Percentiles rank a stretch among this genome's conserved stretches.
These are phyloP conservation scores for Clitarchus hookeri DNA, from an alignment of 2,888 invertebrate species.

Conservation along the genomic window DNA sequence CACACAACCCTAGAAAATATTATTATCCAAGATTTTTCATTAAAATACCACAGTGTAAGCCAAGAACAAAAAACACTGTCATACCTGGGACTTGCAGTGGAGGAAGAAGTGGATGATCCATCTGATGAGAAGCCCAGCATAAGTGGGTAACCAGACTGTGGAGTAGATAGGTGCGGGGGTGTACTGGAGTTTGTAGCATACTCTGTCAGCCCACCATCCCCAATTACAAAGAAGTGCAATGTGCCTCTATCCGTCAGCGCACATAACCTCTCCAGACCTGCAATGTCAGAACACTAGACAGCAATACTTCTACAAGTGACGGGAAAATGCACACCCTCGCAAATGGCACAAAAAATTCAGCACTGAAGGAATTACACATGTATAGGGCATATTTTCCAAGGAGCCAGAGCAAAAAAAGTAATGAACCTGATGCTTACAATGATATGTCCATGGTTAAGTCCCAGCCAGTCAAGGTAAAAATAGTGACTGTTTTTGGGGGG, in stretches of 20 bases:
- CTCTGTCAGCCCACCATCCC: slow-evolving; percentile 66
- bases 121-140: slow-evolving; percentile 3
- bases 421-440: too few species aligned
- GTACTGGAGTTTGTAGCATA: background rate
- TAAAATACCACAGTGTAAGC: too few species aligned
- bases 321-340: background rate
- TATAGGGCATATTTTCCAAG: too few species aligned
- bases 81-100: slow-evolving; percentile 26
- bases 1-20: too few species aligned
- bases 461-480: too few species aligned
- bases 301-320: background rate
- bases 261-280: slow-evolving; percentile 81
- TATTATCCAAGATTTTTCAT: too few species aligned
- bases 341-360: too few species aligned
- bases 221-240: slow-evolving; percentile 80
- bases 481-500: too few species aligned
- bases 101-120: background rate
- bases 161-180: background rate
- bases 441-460: too few species aligned
- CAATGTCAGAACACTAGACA: background rate
- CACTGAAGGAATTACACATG: too few species aligned
- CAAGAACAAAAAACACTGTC: background rate
- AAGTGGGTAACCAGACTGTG: slow-evolving; percentile 7
- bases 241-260: slow-evolving; percentile 80
- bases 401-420: too few species aligned